Conservation (phyloP, 2,888 invertebrate genomes). For the Tuberolachnus salignus region DNA sequence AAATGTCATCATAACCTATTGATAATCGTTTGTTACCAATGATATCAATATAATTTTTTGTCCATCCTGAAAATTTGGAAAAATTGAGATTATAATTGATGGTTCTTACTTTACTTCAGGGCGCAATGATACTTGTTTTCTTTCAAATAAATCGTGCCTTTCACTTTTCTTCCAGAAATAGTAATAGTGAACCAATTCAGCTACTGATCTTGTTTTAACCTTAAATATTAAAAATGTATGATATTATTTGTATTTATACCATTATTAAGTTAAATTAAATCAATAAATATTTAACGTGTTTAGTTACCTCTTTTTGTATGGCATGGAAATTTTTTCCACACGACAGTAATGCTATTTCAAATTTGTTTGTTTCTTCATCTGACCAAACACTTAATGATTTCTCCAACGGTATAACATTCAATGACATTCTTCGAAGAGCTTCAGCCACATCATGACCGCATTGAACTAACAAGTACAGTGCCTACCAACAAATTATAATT, state of each 20-base stretch:
- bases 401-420: constrained; percentile 71
- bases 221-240: constrained; percentile 61
- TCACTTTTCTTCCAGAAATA: constrained; percentile 98
- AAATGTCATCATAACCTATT: too few species aligned
- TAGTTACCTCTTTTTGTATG: constrained; percentile 68
- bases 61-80: too few species aligned
- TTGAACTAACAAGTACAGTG: constrained; percentile 84
- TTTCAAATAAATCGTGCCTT: constrained; percentile 73
- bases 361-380: constrained; percentile 93
- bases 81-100: not conserved
- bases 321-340: constrained; percentile 95
- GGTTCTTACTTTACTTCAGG: constrained; percentile 55
- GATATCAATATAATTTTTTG: too few species aligned
- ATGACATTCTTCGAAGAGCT: constrained; percentile 78
- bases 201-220: constrained; percentile 88
- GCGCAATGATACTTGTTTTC: constrained; percentile 48
- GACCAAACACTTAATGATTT: constrained; percentile 86
- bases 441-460: constrained; percentile 93
- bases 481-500: constrained; percentile 66
- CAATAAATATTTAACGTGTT: not conserved
- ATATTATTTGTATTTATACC: too few species aligned
- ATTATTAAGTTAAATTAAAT: not conserved
- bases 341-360: constrained; percentile 89
- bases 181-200: constrained; percentile 94
- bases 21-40: too few species aligned